These are phyloP conservation scores for Hypomesus transpacificus DNA, from an alignment of 2,113 vertebrate genomes.

Conservation along the genomic window DNA sequence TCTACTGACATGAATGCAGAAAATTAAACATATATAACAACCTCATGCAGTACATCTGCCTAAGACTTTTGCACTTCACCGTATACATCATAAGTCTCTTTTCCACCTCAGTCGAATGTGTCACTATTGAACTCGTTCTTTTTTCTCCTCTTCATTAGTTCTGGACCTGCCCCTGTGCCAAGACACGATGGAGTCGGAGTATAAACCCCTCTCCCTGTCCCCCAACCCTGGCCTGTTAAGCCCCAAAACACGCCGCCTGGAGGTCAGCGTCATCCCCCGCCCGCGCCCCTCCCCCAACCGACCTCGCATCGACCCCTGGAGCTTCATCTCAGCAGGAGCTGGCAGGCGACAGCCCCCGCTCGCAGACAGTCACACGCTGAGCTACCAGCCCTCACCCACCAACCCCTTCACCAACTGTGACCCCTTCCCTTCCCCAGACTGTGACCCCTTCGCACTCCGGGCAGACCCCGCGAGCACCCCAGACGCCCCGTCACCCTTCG, in stretches of 20 bases:
- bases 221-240: slow-evolving; percentile 73
- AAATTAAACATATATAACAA: no score
- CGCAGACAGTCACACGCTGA: slow-evolving; percentile 48
- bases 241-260: slow-evolving; percentile 72
- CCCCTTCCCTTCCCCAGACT: slow-evolving; percentile 74
- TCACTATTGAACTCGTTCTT: not conserved
- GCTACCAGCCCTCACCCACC: slow-evolving; percentile 74
- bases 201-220: slow-evolving; percentile 60
- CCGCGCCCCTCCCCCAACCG: slow-evolving; percentile 83
- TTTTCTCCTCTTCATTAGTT: slow-evolving; percentile 44
- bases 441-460: slow-evolving; percentile 70
- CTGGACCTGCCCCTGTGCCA: slow-evolving; percentile 66
- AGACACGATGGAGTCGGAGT: slow-evolving; percentile 64
- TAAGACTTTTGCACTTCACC: no score
- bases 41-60: no score
- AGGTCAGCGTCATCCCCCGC: slow-evolving; percentile 78
- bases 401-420: slow-evolving; percentile 80
- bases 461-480: slow-evolving; percentile 51
- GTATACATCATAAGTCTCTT: not conserved
- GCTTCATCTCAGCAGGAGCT: slow-evolving; percentile 78
- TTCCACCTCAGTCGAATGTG: not conserved
- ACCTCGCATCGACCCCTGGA: slow-evolving; percentile 85
- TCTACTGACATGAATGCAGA: no score
- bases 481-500: slow-evolving; percentile 54
- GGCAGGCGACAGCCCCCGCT: slow-evolving; percentile 46